Evolutionary conservation across 2,888 invertebrate genomes (phyloP), one percentile per base, ranked within the genome.

Genomic region (Alitta virens): DNA sequence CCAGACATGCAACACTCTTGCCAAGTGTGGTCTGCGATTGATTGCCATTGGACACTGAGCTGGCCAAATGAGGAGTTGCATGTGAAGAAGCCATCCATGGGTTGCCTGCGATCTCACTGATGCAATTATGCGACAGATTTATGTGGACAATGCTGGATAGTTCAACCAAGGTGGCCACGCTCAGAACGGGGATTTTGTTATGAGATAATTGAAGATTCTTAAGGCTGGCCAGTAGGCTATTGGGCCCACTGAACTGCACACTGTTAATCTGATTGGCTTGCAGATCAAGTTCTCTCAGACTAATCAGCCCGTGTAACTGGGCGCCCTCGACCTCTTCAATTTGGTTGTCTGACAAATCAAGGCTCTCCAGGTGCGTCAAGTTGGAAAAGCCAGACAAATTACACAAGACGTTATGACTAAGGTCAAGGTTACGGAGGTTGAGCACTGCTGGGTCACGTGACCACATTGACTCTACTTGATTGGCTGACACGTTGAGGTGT

Each of bases 311-410:
- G 21, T 46, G 18, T n/a, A 46, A 46, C 46, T 18, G n/a, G 18
- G 18, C n/a, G 21, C 21, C 18, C 46, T 18, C 46, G 46, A 46
- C 18, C n/a, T 21, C 18, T 21, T 46, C 46, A 21, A 46, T 46
- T 46, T 46, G 18, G 46, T 46, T 46, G 46, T 46, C 18, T 46
- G 46, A 33, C 33, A 33, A 33, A 33, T 33, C 33, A 33, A 33
- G 33, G 33, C 49, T 33, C 50, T 57, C 46, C 33, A 57, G 27
- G 27, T 57, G 50, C n/a, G 38, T n/a, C n/a, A 57, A 21, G 3
- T 27, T n/a, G 27, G 18, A 21, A 18, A 57, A 57, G 18, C 57
- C 57, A n/a, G 57, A 12, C 16, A 57, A 21, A 3, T n/a, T 26
- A 9, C 14, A 16, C 26, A 57, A 33, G 26, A 16, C 18, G 27